Base-by-base conservation (phyloP, 2,888 invertebrate species). In the Brenthis hecate region DNA sequence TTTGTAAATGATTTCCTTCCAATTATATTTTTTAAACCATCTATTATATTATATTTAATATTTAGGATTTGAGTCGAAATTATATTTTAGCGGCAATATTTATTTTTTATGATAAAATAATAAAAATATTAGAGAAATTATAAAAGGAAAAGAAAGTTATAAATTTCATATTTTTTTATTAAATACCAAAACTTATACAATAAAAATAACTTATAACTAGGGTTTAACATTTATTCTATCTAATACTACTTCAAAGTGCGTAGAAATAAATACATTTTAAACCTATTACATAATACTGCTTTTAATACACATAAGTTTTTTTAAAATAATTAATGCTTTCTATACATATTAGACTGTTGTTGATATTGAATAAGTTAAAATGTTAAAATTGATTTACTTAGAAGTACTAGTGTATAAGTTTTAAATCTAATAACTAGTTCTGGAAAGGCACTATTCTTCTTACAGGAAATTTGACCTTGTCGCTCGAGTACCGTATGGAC, bases 381-480 rank as follows among this genome's bases (percentile, higher is more conserved):
- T 65, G 23, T 50, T 67, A 68, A 53, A 62, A 55, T 64, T 55
- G 32, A 36, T 54, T 57, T 48, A 57, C 47, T 36, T 65, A 65
- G 50, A 68, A 64, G 32, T 62, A 68, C 56, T 65, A 57, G 56
- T 68, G 71, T 70, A 68, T 68, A 71, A 56, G 68, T 56, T 68
- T 65, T 56, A 65, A 62, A 58, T 5, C 58, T 71, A 71, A 53
- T 58, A 65, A 47, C 67, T 71, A 68, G 13, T 53, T 68, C 61
- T 85, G 85, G 83, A 91, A 91, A 92, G 91, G 91, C 91, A 91
- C 91, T 90, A 89, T 87, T 79, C 87, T 88, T 89, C 85, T 83
- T 84, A 84, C 78, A 75, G 77, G 82, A 83, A 74, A 75, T 70
- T 68, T 67, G 55, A 67, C 50, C 47, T 50, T 48, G 47, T 53